phyloP scores from a whole-genome alignment of 2,888 invertebrate species.

The Noctua janthe region DNA sequence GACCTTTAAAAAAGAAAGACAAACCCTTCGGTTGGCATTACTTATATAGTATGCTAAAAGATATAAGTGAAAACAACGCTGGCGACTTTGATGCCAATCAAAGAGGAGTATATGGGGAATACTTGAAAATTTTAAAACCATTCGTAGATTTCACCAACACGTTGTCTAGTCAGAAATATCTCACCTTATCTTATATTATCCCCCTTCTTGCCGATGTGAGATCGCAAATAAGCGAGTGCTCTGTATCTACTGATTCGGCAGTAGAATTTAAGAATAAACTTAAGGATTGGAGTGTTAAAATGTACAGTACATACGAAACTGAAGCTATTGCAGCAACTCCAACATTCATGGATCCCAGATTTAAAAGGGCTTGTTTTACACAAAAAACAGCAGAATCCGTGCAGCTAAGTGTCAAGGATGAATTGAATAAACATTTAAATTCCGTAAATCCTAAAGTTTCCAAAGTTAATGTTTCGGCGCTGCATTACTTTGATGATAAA shows the following conservation, averaged over 20 bases:
- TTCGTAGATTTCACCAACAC: neutral
- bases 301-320: neutral
- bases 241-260: neutral
- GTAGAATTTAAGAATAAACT: neutral
- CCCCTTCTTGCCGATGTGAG: neutral
- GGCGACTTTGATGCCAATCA: neutral
- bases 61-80: neutral
- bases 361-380: neutral
- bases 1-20: neutral
- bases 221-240: neutral
- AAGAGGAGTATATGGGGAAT: neutral
- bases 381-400: neutral
- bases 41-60: neutral
- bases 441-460: neutral
- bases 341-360: slow-evolving; percentile 35
- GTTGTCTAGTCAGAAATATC: slow-evolving; percentile 14
- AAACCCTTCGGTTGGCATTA: slow-evolving; percentile 22
- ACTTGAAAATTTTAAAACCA: slow-evolving; percentile 7
- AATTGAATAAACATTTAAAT: neutral
- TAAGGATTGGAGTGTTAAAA: neutral
- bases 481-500: neutral
- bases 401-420: neutral
- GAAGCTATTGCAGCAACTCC: neutral
- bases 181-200: slow-evolving; percentile 4
- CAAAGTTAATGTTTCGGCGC: neutral